These are phyloP conservation scores for Climacteris rufus DNA, from an alignment of 2,113 vertebrate genomes.

Conservation along the genomic window DNA sequence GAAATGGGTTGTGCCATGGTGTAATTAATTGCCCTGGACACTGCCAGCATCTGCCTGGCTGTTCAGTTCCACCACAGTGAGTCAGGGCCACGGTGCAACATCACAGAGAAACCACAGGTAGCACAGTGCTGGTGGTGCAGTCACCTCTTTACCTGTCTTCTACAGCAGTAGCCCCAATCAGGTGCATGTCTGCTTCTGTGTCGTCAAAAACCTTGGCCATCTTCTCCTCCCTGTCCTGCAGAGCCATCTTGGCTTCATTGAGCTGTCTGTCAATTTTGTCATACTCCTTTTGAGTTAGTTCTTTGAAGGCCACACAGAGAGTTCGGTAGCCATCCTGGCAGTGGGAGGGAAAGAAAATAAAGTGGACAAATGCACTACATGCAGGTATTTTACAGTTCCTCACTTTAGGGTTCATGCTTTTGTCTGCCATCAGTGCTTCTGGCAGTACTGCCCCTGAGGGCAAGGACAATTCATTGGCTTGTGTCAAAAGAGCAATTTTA, in stretches of 20 bases:
- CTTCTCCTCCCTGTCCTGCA: constrained; percentile 93
- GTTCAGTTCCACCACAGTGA: rapidly evolving
- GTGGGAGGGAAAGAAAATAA: background rate
- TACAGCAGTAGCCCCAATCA: constrained; percentile 95
- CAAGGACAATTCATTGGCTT: background rate
- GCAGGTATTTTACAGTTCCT: background rate
- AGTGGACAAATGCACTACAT: background rate
- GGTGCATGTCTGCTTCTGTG: constrained; percentile 89
- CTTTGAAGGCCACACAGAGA: constrained; percentile 92
- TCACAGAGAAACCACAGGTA: background rate
- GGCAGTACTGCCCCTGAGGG: background rate
- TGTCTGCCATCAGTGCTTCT: background rate
- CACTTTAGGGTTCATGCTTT: background rate
- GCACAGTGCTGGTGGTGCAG: background rate
- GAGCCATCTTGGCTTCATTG: constrained; percentile 84
- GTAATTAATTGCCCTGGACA: background rate
- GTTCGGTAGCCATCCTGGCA: constrained; percentile 92
- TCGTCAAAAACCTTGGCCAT: constrained; percentile 88
- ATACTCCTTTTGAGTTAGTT: constrained; percentile 79
- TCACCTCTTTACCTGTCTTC: constrained; percentile 87
- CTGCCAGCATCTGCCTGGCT: background rate
- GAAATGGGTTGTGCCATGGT: background rate
- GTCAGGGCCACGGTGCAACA: rapidly evolving
- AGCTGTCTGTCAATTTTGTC: constrained; percentile 77
- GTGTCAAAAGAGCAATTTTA: background rate